Base-by-base conservation (phyloP, 2,888 invertebrate species). In the Ormyrus nitidulus region DNA sequence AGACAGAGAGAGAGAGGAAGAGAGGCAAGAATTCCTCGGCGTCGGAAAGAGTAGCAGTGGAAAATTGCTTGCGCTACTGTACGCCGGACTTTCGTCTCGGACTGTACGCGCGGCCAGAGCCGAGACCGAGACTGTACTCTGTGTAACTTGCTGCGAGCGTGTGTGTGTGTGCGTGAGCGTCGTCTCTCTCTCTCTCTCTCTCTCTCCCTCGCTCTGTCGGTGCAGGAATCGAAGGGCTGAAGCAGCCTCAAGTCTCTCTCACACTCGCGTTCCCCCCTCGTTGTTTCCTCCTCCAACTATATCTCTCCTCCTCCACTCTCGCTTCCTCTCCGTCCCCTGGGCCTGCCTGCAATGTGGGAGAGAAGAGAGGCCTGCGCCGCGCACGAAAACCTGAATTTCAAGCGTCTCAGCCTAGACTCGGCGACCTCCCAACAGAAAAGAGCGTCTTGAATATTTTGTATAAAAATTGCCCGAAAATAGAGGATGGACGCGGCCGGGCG, bases 301-400 rank as follows among this genome's bases (percentile, higher is more conserved):
- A 71, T 3, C 51, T 75, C 46, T 59, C 79, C 62, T 58, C 58
- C 19, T 62, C 19, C 71, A 48, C 72, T 53, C 68, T 46, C 51
- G 71, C 54, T 66, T 76, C 62, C 72, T 56, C 65, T 69, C 62
- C 64, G 79, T 77, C 76, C 76, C 76, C 61, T 76, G 76, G 76
- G 76, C 80, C 72, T 62, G 44, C 64, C 76, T 53, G 19, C 48
- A 9, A 49, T 53, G 53, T 53, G 10, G 54, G 11, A 53, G 44
- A 62, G 68, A 54, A 34, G 5, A 53, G 10, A 6, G 9, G 44
- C 62, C 49, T 2, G 49, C 58, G 74, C 66, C 6, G 34, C 62
- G 77, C 84, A 83, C 85, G 83, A 85, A 86, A 86, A 87, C 87
- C 86, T 87, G 87, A 87, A 87, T 86, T 87, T 87, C 86, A 68